Base-by-base conservation (phyloP, 2,888 invertebrate genomes). In the Eilema caniola region DNA sequence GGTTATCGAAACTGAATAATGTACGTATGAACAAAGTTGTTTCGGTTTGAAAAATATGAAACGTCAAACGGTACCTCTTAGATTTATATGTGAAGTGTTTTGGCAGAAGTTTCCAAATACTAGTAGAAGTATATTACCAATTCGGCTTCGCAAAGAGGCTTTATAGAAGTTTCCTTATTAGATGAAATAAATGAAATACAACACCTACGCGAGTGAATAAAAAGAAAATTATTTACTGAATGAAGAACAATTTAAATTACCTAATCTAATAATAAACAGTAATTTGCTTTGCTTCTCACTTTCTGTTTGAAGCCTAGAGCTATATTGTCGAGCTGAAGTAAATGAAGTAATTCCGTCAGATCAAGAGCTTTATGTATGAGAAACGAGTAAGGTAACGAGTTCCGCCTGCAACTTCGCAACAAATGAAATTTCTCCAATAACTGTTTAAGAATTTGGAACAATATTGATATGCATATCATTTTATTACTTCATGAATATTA, bases 341-440 rank as follows among this genome's bases (percentile, higher is more conserved):
- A 25, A 41, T 25, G 20, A 63, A 12, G 25, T 64, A 64, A 47
- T 63, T 41, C 37, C 41, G 10, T n/a, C 28, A 53, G 14, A 53
- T 28, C 14, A 53, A 56, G 28, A 25, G 25, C 59, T 59, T 59
- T 25, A 47, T 8, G 59, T 59, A 59, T 28, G 16, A 24, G 8
- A 28, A 25, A 25, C n/a, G n/a, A n/a, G n/a, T n/a, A n/a, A 59
- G 59, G 59, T 59, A 25, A 59, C 25, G 25, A 59, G 24, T 59
- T 25, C 25, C 16, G 59, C 25, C 28, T 59, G 16, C 59, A 25
- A 28, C 20, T 53, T 59, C 59, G 24, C 5, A 59, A 59, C 25
- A 59, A 59, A 57, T 24, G 59, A 59, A 25, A 59, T 16, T 59
- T 59, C 53, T 8, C 53, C n/a, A n/a, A 53, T n/a, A 53, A n/a